Percentiles rank a stretch among this genome's conserved stretches.
Conservation (phyloP, 2,113 vertebrate genomes). For the Vombatus ursinus region DNA sequence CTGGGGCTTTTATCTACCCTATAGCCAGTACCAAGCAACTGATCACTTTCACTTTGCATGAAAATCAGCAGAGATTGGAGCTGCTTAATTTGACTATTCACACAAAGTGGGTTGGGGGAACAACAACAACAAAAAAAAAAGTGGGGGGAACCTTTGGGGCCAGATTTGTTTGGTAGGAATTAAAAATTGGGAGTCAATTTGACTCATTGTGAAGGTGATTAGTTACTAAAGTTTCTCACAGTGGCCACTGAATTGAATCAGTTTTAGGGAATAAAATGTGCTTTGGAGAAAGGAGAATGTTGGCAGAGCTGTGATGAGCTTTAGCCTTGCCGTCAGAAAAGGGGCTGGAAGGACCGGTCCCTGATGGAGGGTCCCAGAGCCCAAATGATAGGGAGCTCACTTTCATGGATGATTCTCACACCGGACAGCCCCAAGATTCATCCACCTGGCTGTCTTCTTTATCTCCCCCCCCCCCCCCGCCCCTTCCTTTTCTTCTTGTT, state of each 20-base stretch:
- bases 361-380: conserved; percentile 15
- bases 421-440: conserved; percentile 23
- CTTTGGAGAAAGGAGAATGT: conserved; percentile 18
- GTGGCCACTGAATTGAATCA: background rate
- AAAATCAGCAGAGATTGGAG: conserved; percentile 57
- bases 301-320: conserved; percentile 33
- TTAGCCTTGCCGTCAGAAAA: background rate
- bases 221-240: background rate
- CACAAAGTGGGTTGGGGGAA: background rate
- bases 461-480: background rate
- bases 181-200: background rate
- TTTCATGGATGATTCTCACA: background rate
- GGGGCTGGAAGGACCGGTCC: conserved; percentile 44
- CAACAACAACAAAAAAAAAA: background rate
- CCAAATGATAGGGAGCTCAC: background rate
- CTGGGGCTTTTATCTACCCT: conserved; percentile 72
- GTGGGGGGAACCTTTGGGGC: background rate
- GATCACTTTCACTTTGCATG: conserved; percentile 67
- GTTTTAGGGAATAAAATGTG: background rate
- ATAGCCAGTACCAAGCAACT: conserved; percentile 5
- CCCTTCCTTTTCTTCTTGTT: background rate
- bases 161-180: background rate
- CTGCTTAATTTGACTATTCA: conserved; percentile 29
- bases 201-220: background rate
- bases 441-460: background rate